These are phyloP conservation scores for Macroglossus sobrinus DNA, from an alignment of 2,113 vertebrate species.

Conservation along the genomic window DNA sequence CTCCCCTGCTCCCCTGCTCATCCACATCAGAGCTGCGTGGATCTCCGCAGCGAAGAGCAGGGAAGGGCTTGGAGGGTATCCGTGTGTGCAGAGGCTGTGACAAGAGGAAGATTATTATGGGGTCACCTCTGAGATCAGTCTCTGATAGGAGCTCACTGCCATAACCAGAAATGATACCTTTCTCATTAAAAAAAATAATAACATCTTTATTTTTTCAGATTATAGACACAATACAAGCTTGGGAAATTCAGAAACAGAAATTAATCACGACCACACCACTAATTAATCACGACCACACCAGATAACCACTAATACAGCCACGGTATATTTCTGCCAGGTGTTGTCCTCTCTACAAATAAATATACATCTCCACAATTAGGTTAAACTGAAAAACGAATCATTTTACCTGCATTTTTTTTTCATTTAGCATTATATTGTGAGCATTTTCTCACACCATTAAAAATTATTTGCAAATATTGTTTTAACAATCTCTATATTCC, in stretches of 20 bases:
- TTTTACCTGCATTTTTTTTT: neutral
- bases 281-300: neutral
- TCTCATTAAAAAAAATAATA: neutral
- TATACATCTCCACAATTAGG: neutral
- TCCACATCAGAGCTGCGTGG: neutral
- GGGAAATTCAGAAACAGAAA: neutral
- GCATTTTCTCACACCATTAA: neutral
- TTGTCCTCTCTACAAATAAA: neutral
- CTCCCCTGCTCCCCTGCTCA: neutral
- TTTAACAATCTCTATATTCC: neutral
- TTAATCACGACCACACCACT: neutral
- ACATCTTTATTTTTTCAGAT: neutral
- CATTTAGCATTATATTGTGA: neutral
- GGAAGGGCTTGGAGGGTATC: neutral
- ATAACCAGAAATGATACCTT: neutral
- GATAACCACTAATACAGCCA: neutral
- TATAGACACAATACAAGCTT: neutral
- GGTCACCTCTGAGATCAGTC: neutral
- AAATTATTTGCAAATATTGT: neutral
- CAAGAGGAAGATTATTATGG: fast-evolving
- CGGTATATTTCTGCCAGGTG: neutral
- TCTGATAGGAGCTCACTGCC: neutral
- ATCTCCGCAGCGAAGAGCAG: neutral
- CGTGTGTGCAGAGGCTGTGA: neutral
- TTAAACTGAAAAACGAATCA: neutral